Percentiles rank a stretch among this genome's conserved stretches.
These are phyloP conservation scores for Grallaria varia DNA, from an alignment of 2,113 vertebrate genomes.

Conservation along the genomic window DNA sequence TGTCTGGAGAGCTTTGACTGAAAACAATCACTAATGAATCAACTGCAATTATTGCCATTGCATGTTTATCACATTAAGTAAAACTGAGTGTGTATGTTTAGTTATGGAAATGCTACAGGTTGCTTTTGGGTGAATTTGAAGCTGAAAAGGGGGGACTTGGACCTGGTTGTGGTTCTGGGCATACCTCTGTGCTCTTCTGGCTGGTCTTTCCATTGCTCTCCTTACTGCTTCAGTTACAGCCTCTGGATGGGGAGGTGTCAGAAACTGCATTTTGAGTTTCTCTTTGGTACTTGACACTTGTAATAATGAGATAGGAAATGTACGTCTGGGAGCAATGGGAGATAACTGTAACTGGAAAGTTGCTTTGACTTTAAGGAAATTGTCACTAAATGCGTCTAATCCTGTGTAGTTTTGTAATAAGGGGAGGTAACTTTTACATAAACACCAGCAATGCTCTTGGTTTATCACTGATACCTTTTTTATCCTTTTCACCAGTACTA, in stretches of 20 bases:
- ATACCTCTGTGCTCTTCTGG: neutral
- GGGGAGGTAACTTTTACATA: neutral
- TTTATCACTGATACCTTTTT: neutral
- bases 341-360: neutral
- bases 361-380: neutral
- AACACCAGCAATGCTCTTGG: neutral
- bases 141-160: neutral
- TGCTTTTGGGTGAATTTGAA: neutral
- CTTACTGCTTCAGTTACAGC: neutral
- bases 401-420: neutral
- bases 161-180: neutral
- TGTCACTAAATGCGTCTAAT: neutral
- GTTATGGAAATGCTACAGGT: neutral
- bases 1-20: neutral
- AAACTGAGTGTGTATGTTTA: neutral
- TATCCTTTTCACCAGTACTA: neutral
- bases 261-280: neutral
- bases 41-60: neutral
- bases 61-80: neutral
- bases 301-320: neutral
- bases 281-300: neutral
- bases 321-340: neutral
- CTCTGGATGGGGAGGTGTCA: neutral
- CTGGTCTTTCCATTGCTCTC: neutral
- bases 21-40: neutral